These are phyloP conservation scores for Cephalophus harveyi DNA, from an alignment of 2,113 vertebrate species.

Conservation along the genomic window DNA sequence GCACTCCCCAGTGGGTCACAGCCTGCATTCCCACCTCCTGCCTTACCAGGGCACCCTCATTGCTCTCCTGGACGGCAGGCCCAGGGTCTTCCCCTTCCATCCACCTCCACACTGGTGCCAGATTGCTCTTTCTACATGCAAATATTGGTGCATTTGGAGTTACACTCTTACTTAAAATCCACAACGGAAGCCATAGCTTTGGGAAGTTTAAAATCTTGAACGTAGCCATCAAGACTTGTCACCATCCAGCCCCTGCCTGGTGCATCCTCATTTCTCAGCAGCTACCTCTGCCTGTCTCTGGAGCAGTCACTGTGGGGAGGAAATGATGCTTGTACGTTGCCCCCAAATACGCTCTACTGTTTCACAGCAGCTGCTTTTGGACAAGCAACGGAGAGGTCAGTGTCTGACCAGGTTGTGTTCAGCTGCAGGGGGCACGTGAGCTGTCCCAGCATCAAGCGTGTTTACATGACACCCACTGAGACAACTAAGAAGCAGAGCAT, in stretches of 20 bases:
- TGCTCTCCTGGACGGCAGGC: fast-evolving
- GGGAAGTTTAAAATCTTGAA: background rate
- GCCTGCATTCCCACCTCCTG: background rate
- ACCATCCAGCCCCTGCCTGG: background rate
- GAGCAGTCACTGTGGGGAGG: background rate
- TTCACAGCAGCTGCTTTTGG: background rate
- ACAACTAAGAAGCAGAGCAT: background rate
- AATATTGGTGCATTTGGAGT: background rate
- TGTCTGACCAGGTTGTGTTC: background rate
- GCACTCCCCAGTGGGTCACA: background rate
- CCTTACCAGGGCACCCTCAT: fast-evolving
- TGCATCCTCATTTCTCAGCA: background rate
- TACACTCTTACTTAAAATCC: background rate
- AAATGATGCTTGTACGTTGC: background rate
- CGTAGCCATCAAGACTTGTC: background rate
- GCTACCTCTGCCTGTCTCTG: background rate
- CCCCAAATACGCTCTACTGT: fast-evolving
- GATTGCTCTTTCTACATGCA: background rate
- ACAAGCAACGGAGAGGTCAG: background rate
- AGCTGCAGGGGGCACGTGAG: fast-evolving
- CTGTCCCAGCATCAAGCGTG: background rate
- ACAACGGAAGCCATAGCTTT: background rate
- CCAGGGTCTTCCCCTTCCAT: background rate
- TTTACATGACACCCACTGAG: background rate
- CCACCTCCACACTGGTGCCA: background rate